phyloP scores from a whole-genome alignment of 2,797 vertebrate species.

The Vultur gryphus region DNA sequence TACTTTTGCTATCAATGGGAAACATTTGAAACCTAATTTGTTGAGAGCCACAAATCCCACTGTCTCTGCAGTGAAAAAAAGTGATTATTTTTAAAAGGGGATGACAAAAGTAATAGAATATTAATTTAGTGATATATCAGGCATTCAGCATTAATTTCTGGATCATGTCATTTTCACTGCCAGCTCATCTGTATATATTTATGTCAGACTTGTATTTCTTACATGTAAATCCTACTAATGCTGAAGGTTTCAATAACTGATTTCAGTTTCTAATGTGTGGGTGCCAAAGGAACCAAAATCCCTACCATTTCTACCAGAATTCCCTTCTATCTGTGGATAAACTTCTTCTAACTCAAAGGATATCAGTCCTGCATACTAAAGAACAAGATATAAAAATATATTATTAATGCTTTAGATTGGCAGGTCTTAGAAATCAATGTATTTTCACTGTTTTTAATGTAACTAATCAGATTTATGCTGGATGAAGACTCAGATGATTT shows the following conservation, averaged over 20 bases:
- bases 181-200: neutral
- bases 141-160: neutral
- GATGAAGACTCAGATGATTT: accelerated
- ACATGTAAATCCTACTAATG: accelerated
- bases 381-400: neutral
- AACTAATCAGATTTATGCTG: neutral
- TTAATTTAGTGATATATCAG: neutral
- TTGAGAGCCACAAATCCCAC: neutral
- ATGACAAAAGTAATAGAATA: neutral
- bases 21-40: accelerated
- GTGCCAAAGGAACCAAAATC: neutral
- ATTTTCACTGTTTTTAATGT: neutral
- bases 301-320: neutral
- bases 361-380: neutral
- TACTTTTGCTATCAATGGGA: neutral
- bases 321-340: neutral
- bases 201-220: neutral
- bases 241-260: neutral
- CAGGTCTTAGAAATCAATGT: neutral
- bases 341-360: neutral
- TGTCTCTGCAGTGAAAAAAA: neutral
- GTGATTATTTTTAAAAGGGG: neutral
- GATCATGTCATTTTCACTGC: neutral
- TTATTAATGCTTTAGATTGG: neutral
- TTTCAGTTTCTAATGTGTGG: neutral